These are phyloP conservation scores for Felis catus DNA, from an alignment of 2,113 vertebrate genomes.

Conservation along the genomic window F.catus_Fca126_mat1.0 CM031417.1:101656001-101656500, in stretches of 20 bases:
- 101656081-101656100: conserved; percentile 37
- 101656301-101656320: conserved; percentile 90
- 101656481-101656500: neutral
- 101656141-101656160: conserved; percentile 89
- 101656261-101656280: conserved; percentile 90
- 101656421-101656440: neutral
- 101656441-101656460: neutral
- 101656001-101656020: conserved; percentile 5
- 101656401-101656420: neutral
- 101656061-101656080: neutral
- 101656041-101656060: conserved; percentile 25
- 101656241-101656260: conserved; percentile 87
- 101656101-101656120: conserved; percentile 42
- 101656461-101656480: neutral
- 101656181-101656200: conserved; percentile 92
- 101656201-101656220: conserved; percentile 91
- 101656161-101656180: conserved; percentile 94
- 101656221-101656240: conserved; percentile 89
- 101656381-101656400: neutral
- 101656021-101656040: neutral
- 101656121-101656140: conserved; percentile 81
- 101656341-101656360: conserved; percentile 88
- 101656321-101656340: conserved; percentile 88
- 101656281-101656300: conserved; percentile 87
- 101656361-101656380: conserved; percentile 87